phyloP scores from a whole-genome alignment of 1,140 invertebrate species.

The Drosophila suzukii region DNA sequence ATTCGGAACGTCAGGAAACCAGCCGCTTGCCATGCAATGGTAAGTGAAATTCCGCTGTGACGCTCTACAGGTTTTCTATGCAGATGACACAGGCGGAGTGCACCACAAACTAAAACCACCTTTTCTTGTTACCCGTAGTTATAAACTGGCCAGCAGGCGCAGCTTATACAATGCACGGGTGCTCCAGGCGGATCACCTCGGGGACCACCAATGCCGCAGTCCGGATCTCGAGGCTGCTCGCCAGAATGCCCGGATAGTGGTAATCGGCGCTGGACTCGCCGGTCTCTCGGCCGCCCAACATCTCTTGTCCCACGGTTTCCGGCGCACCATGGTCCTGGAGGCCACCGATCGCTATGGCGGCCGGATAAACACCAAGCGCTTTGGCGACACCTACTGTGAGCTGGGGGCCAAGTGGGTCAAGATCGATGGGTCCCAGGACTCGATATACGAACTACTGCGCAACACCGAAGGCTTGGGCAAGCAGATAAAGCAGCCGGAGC shows the following conservation, averaged over 20 bases:
- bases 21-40: constrained; percentile 63
- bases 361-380: constrained; percentile 90
- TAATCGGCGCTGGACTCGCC: constrained; percentile 91
- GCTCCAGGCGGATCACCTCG: constrained; percentile 54
- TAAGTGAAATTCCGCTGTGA: constrained; percentile 34
- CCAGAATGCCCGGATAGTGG: constrained; percentile 87
- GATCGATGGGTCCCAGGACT: constrained; percentile 70
- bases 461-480: constrained; percentile 66
- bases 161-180: constrained; percentile 71
- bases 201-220: constrained; percentile 23
- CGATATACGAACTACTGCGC: constrained; percentile 70
- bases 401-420: constrained; percentile 87
- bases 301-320: constrained; percentile 88
- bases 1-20: neutral
- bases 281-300: constrained; percentile 90
- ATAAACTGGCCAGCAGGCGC: constrained; percentile 59
- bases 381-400: constrained; percentile 90
- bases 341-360: constrained; percentile 91
- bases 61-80: neutral
- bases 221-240: constrained; percentile 55
- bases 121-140: constrained; percentile 28
- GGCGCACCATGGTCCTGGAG: constrained; percentile 89
- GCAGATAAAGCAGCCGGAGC: constrained; percentile 51
- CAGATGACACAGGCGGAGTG: constrained; percentile 6
- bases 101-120: constrained; percentile 23